Evolutionary conservation across 1,140 invertebrate genomes (phyloP).

Genomic region (Eumaeus atala): DNA sequence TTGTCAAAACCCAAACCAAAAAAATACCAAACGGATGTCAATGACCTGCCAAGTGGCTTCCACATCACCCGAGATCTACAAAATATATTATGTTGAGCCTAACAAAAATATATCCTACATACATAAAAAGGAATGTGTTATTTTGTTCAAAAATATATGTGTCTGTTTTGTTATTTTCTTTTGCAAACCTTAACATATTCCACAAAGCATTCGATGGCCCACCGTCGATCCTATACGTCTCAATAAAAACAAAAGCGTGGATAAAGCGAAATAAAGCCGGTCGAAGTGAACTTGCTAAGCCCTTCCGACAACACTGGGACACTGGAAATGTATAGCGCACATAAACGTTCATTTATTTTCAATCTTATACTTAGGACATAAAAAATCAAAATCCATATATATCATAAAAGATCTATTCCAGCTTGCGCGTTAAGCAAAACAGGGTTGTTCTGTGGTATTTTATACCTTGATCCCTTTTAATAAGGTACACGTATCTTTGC

Average conservation of each 20-base stretch:
- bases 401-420: too few relatives aligned
- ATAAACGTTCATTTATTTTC: too few relatives aligned
- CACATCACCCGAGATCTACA: too few relatives aligned
- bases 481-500: not conserved
- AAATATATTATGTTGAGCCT: too few relatives aligned
- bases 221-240: not conserved
- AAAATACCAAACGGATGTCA: too few relatives aligned
- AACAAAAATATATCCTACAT: too few relatives aligned
- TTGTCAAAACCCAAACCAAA: too few relatives aligned
- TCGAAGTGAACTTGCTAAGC: slow-evolving; percentile 6
- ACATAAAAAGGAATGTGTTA: too few relatives aligned
- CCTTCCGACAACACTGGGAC: slow-evolving; percentile 1
- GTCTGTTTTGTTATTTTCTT: not conserved
- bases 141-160: too few relatives aligned
- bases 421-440: not conserved
- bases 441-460: not conserved
- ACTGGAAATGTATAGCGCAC: not conserved
- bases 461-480: not conserved
- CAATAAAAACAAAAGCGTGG: slow-evolving; percentile 3
- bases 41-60: too few relatives aligned
- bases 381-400: too few relatives aligned
- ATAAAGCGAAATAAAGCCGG: not conserved
- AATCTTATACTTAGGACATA: too few relatives aligned
- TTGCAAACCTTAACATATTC: not conserved
- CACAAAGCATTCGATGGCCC: not conserved